These are phyloP conservation scores for Picathartes gymnocephalus DNA, from an alignment of 2,113 vertebrate species.

Conservation along the genomic window DNA sequence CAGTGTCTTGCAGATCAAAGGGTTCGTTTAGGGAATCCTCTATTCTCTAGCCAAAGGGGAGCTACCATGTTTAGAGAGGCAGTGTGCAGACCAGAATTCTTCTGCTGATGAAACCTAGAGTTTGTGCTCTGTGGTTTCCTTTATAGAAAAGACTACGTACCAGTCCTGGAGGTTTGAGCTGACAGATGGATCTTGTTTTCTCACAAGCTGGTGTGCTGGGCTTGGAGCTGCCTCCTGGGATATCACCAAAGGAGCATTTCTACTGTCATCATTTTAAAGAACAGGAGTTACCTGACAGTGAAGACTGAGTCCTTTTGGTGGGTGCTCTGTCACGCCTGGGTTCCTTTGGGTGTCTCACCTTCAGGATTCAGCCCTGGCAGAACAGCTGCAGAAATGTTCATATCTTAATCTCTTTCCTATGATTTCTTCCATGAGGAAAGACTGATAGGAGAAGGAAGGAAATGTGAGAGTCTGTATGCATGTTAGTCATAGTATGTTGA, in stretches of 20 bases:
- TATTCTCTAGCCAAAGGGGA: not conserved
- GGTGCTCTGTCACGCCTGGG: not conserved
- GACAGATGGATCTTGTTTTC: not conserved
- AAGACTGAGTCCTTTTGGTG: not conserved
- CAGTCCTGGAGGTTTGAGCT: not conserved
- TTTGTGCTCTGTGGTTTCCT: not conserved
- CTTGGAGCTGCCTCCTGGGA: not conserved
- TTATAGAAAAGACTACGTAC: not conserved
- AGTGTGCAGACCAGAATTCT: not conserved
- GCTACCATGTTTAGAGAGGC: not conserved
- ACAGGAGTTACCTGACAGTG: not conserved
- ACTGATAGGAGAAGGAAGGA: not conserved
- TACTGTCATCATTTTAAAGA: not conserved
- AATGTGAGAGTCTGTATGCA: not conserved
- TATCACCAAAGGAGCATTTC: not conserved
- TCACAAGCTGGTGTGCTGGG: not conserved
- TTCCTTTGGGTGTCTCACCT: not conserved
- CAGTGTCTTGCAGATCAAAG: not conserved
- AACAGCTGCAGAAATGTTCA: not conserved
- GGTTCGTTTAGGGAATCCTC: not conserved
- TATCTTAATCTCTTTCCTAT: not conserved
- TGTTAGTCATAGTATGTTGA: not conserved
- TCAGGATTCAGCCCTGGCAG: not conserved
- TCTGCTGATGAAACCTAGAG: not conserved
- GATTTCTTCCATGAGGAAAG: not conserved